These are phyloP conservation scores for Campodea augens DNA, from an alignment of 1,140 invertebrate species.

Conservation along the genomic window DNA sequence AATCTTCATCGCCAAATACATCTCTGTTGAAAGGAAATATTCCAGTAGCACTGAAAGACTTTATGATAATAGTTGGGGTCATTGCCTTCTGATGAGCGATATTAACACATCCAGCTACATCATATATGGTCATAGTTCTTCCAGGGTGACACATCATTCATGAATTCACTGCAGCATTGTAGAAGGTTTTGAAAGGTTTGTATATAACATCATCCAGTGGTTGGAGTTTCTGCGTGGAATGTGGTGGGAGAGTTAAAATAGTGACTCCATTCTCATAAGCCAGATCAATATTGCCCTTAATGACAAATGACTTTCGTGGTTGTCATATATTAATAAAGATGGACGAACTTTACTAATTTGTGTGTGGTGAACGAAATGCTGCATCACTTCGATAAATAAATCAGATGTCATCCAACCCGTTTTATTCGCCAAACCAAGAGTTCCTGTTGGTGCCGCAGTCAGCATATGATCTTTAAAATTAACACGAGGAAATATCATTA, in stretches of 20 bases:
- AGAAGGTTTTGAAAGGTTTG: conserved; percentile 20
- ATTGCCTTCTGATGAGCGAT: conserved; percentile 15
- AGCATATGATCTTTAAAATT: conserved; percentile 18
- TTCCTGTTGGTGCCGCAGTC: conserved; percentile 19
- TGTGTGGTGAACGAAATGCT: conserved; percentile 23
- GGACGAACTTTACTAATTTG: conserved; percentile 9
- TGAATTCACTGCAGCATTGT: conserved; percentile 14
- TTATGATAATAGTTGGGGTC: conserved; percentile 14
- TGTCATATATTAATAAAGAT: conserved; percentile 15
- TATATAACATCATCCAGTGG: conserved; percentile 26
- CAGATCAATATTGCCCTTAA: conserved; percentile 9
- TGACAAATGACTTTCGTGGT: conserved; percentile 13
- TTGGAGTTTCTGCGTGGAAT: conserved; percentile 25
- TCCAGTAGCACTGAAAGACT: conserved; percentile 15
- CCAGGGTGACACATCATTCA: conserved; percentile 19
- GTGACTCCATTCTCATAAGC: conserved; percentile 19
- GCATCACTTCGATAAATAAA: conserved; percentile 25
- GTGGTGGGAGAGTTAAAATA: conserved; percentile 22
- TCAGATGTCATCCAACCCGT: conserved; percentile 25
- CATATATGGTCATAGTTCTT: conserved; percentile 18
- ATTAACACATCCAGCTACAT: conserved; percentile 15
- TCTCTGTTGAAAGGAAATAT: conserved; percentile 13
- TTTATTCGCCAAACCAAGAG: conserved; percentile 21
- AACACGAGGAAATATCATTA: conserved; percentile 12
- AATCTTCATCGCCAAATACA: conserved; percentile 15